Conservation (phyloP, 2,888 invertebrate species). For the Mycogona germanica region DNA sequence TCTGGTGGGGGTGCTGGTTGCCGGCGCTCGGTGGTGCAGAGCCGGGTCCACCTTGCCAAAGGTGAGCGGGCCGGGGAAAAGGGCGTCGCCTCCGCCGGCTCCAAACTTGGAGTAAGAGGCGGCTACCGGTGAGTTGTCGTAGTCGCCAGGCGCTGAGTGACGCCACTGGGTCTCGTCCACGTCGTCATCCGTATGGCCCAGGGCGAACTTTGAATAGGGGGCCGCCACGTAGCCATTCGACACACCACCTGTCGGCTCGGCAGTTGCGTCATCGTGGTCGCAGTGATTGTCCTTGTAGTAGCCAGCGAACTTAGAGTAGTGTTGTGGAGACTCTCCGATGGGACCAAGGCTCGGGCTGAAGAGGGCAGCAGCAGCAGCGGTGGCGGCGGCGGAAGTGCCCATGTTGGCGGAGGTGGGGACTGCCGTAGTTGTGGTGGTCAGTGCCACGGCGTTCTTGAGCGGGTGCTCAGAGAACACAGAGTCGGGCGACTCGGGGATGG, state of each 20-base stretch:
- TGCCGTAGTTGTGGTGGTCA: too few relatives aligned
- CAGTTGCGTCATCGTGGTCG: background rate
- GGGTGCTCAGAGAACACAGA: constrained; percentile 18
- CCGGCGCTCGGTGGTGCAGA: background rate
- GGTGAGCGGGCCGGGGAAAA: too few relatives aligned
- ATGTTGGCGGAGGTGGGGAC: background rate
- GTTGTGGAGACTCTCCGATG: constrained; percentile 11
- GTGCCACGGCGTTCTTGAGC: background rate
- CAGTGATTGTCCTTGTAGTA: constrained; percentile 1
- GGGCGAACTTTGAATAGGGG: constrained; percentile 12
- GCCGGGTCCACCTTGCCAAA: too few relatives aligned
- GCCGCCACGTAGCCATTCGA: constrained; percentile 10
- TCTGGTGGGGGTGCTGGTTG: background rate
- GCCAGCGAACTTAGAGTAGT: constrained; percentile 15
- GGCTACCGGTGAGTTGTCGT: background rate
- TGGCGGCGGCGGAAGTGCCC: background rate
- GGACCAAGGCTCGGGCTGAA: constrained; percentile 9
- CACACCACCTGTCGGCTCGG: background rate
- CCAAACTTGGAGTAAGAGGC: constrained; percentile 5
- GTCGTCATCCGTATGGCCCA: background rate
- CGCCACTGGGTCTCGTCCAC: background rate
- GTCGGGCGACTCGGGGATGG: constrained; percentile 18
- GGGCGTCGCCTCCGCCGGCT: too few relatives aligned
- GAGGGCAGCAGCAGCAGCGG: background rate
- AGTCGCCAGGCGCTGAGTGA: background rate